phyloP scores from a whole-genome alignment of 2,797 vertebrate genomes.

The Luscinia luscinia region DNA sequence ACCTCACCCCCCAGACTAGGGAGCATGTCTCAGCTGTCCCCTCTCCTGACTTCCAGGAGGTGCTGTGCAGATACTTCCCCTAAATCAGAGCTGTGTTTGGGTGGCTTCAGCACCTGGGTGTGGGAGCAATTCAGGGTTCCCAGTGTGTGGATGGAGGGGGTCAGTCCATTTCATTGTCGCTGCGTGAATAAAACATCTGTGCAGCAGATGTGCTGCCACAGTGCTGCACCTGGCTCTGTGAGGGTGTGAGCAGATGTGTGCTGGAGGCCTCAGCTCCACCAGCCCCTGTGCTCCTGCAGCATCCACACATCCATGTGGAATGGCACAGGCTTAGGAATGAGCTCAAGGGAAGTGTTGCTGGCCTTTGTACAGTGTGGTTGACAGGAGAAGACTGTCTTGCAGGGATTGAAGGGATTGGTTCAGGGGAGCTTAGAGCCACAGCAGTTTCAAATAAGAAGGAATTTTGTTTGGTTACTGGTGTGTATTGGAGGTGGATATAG shows the following conservation, averaged over 20 bases:
- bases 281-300: neutral
- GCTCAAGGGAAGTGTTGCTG: neutral
- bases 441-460: neutral
- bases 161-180: neutral
- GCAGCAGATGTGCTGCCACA: neutral
- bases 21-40: neutral
- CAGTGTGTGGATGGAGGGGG: accelerated
- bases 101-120: neutral
- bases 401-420: neutral
- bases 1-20: neutral
- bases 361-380: accelerated
- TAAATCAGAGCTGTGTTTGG: neutral
- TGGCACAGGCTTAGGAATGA: neutral
- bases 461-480: neutral
- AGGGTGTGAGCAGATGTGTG: neutral
- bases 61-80: neutral
- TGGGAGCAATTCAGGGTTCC: neutral
- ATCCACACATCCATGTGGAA: accelerated
- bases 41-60: neutral
- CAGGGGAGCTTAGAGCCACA: neutral
- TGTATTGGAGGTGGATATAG: neutral
- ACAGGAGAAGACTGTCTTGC: neutral
- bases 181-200: accelerated
- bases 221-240: neutral
- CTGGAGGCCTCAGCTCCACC: neutral